phyloP scores from a whole-genome alignment of 2,113 vertebrate species.

The Stegostoma tigrinum region DNA sequence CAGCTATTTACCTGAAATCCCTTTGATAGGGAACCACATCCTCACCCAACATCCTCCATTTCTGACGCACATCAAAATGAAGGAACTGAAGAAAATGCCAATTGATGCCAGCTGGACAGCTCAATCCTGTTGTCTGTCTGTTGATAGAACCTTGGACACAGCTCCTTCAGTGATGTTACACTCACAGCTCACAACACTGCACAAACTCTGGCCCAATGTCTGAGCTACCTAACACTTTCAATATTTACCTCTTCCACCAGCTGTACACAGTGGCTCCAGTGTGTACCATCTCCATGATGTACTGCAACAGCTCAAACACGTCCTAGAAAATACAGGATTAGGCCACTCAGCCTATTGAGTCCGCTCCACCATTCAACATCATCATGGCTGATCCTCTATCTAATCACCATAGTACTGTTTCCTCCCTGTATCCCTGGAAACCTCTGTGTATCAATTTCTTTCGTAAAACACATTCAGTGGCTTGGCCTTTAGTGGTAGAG shows the following conservation, averaged over 20 bases:
- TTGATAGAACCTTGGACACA: neutral
- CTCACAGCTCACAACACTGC: neutral
- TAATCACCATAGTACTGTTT: too few relatives aligned
- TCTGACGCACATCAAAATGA: neutral
- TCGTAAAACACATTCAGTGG: too few relatives aligned
- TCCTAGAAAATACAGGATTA: too few relatives aligned
- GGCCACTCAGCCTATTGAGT: too few relatives aligned
- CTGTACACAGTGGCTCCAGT: neutral
- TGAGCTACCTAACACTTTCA: too few relatives aligned
- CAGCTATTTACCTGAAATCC: neutral
- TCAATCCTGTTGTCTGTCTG: neutral
- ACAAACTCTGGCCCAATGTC: neutral
- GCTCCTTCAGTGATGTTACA: neutral
- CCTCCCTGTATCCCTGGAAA: too few relatives aligned
- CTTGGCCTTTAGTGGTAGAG: too few relatives aligned
- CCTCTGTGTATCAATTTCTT: too few relatives aligned
- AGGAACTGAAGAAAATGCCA: neutral
- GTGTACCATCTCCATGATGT: too few relatives aligned
- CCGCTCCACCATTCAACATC: too few relatives aligned
- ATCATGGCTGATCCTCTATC: too few relatives aligned
- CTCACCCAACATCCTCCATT: neutral
- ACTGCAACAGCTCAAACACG: too few relatives aligned
- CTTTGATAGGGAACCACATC: neutral
- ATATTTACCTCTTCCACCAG: neutral
- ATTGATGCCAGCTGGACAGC: neutral